Evolutionary conservation across 1,140 invertebrate genomes (phyloP), one percentile per base, ranked within the genome.

Genomic region (Drosophila bifasciata): DNA sequence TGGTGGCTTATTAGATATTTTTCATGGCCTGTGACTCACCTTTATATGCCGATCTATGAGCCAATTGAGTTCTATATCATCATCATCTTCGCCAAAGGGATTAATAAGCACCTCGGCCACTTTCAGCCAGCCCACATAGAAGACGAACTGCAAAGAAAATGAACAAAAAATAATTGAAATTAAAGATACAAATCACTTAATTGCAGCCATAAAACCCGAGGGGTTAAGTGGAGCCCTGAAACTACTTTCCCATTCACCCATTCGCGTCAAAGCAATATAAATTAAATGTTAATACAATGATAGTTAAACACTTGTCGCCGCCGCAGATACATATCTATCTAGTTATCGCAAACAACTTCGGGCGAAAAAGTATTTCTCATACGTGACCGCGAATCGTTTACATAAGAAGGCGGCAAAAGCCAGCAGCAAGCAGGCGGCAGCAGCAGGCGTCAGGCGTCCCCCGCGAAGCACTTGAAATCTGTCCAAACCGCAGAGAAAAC

Each of bases 41-140:
- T 97, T 97, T 43, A 97, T 96, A 90, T 97, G 96, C 76, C 96
- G 93, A 91, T 97, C 96, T 77, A 97, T 97, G 15, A 97, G 93
- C 96, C 96, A 97, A 89, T 97, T 97, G 4, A 97, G 91, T 92
- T 98, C 97, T 81, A 97, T 98, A 91, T 98, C 97, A 86, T 98
- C 97, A 81, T 99, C 97, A 89, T 98, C 97, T 93, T 98, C 97
- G 7, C 97, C 97, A 86, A 98, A 98, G 2, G 97, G 96, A 93
- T 97, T 97, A 57, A 97, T 97, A 55, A 97, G 93, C 3, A 97
- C 96, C 92, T 98, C 97, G 11, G 97, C 97, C 15, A 98, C 97
- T 94, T 99, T 98, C 25, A 99, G 92, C 98, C 98, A 99, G 16
- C 98, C 98, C 80, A 99, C 96, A 93, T 98, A 99, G 92, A 99